phyloP scores from a whole-genome alignment of 2,113 vertebrate genomes.

The Cryptoleucopteryx plumbea region DNA sequence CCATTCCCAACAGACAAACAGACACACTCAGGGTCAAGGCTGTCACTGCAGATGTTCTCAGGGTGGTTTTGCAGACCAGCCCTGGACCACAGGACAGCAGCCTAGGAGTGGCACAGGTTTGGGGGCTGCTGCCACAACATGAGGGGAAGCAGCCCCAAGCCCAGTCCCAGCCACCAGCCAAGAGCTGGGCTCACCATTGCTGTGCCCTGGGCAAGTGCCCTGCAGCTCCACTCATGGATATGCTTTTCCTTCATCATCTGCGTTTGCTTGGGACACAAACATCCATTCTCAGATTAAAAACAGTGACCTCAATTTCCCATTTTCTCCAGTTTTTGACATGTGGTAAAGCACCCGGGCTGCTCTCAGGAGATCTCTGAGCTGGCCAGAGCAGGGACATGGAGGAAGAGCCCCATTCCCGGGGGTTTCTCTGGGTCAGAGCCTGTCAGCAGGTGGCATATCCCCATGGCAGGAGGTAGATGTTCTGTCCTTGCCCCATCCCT shows the following conservation, averaged over 20 bases:
- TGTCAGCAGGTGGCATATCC: not conserved
- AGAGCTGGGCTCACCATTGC: not conserved
- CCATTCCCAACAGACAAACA: not conserved
- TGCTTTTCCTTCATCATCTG: not conserved
- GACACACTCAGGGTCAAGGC: not conserved
- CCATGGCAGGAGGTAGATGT: not conserved
- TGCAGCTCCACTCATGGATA: rapidly evolving
- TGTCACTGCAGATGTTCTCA: not conserved
- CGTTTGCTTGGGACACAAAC: not conserved
- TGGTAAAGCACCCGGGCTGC: not conserved
- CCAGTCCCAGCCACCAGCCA: not conserved
- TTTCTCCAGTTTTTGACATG: not conserved
- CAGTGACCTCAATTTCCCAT: not conserved
- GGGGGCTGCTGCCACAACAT: not conserved
- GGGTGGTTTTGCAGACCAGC: not conserved
- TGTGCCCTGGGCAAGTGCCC: too few species aligned
- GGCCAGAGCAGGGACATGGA: not conserved
- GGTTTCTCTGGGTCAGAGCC: not conserved
- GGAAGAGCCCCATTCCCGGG: not conserved
- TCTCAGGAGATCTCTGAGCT: not conserved
- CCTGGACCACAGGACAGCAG: not conserved
- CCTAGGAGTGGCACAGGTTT: not conserved
- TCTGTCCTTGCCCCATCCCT: not conserved
- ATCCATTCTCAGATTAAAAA: not conserved
- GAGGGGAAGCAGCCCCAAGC: not conserved